Conservation (phyloP, 2,888 invertebrate species). For the Agelastica alni region DNA sequence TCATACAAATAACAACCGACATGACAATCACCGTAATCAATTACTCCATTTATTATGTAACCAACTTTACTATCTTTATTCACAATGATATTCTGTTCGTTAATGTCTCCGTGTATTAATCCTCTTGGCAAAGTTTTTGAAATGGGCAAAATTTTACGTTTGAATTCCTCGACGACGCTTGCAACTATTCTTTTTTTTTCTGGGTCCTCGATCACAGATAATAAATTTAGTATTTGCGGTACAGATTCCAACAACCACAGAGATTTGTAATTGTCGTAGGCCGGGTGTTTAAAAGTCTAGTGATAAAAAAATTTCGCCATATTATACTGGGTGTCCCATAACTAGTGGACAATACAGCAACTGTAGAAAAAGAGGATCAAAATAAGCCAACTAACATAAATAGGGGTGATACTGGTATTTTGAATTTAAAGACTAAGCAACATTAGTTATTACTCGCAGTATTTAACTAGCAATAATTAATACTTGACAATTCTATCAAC, state of each 20-base stretch:
- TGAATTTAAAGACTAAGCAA: too few species aligned
- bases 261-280: slow-evolving; percentile 67
- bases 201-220: slow-evolving; percentile 69
- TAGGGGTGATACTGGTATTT: too few species aligned
- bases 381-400: too few species aligned
- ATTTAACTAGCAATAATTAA: too few species aligned
- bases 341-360: too few species aligned
- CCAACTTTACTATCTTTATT: slow-evolving; percentile 52
- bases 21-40: slow-evolving; percentile 88
- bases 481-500: too few species aligned
- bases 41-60: slow-evolving; percentile 68
- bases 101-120: slow-evolving; percentile 87
- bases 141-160: slow-evolving; percentile 65
- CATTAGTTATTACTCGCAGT: too few species aligned
- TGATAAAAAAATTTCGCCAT: slow-evolving; percentile 41
- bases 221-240: slow-evolving; percentile 70
- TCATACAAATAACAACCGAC: slow-evolving; percentile 79
- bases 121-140: slow-evolving; percentile 67
- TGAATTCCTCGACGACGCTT: slow-evolving; percentile 67
- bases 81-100: slow-evolving; percentile 82
- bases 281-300: slow-evolving; percentile 74
- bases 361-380: too few species aligned
- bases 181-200: slow-evolving; percentile 63
- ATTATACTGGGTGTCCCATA: too few species aligned
- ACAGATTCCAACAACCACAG: slow-evolving; percentile 78